Percentiles rank a stretch among this genome's conserved stretches.
Evolutionary conservation across 2,113 vertebrate species (phyloP).

Genomic region (Sinocyclocheilus maitianheensis): DNA sequence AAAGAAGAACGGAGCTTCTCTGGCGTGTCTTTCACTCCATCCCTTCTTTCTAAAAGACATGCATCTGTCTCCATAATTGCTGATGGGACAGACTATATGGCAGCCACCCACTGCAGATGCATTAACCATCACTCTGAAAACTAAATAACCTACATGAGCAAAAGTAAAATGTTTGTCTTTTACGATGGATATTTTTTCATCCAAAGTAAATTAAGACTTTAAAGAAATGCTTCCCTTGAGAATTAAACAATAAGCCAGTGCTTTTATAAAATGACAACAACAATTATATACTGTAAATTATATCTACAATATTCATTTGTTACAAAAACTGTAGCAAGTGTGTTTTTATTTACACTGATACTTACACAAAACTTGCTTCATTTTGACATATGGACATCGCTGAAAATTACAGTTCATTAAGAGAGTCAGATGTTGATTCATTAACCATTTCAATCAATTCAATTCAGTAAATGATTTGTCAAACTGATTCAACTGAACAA

Average conservation of each 20-base stretch:
- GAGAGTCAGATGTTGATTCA: background rate
- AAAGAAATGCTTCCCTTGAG: background rate
- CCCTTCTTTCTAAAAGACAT: slow-evolving; percentile 51
- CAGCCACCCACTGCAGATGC: slow-evolving; percentile 9
- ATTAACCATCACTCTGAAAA: slow-evolving; percentile 42
- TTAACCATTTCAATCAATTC: background rate
- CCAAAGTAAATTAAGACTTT: background rate
- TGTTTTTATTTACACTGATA: background rate
- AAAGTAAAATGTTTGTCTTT: slow-evolving; percentile 41
- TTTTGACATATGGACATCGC: background rate
- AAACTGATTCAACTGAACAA: background rate
- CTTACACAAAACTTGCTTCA: background rate
- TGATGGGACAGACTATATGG: slow-evolving; percentile 34
- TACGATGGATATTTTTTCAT: background rate
- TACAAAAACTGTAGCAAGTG: background rate
- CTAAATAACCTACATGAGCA: slow-evolving; percentile 39
- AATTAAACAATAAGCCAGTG: background rate
- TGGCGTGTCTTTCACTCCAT: slow-evolving; percentile 51
- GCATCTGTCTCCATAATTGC: slow-evolving; percentile 45
- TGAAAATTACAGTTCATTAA: background rate
- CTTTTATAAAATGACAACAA: background rate
- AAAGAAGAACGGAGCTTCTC: slow-evolving; percentile 42
- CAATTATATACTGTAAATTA: background rate
- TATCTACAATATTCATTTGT: background rate
- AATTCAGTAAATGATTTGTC: background rate